Evolutionary conservation across 92 coral and sea anemone genomes (phyloP), one percentile per base, ranked within the genome.

Genomic region (Isaurus tuberculatus): DNA sequence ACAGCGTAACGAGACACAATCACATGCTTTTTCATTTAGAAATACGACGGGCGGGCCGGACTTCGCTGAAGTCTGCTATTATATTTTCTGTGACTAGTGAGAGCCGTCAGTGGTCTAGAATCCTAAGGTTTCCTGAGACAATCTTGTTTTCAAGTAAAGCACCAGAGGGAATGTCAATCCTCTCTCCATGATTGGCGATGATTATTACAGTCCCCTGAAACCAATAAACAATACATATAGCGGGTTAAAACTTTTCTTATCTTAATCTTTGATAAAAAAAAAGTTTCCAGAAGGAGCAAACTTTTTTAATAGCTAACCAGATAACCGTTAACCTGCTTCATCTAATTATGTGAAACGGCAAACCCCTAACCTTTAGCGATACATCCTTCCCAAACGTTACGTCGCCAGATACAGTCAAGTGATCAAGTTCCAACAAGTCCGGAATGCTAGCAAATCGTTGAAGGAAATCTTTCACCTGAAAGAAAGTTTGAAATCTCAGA

Each of bases 321-420:
- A 40, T n/a, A n/a, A n/a, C n/a, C n/a, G n/a, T n/a, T n/a, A n/a
- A n/a, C n/a, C n/a, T n/a, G n/a, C n/a, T n/a, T n/a, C n/a, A n/a
- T n/a, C n/a, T n/a, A n/a, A n/a, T n/a, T n/a, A n/a, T n/a, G n/a
- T n/a, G n/a, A n/a, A n/a, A n/a, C 11, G 43, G 11, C 29, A 14
- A 25, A 37, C 32, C 7, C 30, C 91, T 5, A 51, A 95, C 98
- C 98, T 92, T 95, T 28, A 96, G 80, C 13, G 86, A 84, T 9
- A 96, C 99, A 36, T 90, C 98, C 69, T 94, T 94, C 64, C 99
- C 99, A 79, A 96, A 96, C 25, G 99, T 96, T 79, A 96, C 99
- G 70, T 96, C 99, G 42, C 99, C 99, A 17, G 99, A 96, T 37
- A 96, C 99, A 0, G 99, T 96, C 88, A 96, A 74, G 61, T 96